Percentiles rank a stretch among this genome's conserved stretches.
Evolutionary conservation across 2,113 vertebrate species (phyloP).

Genomic region (Theristicus caerulescens): DNA sequence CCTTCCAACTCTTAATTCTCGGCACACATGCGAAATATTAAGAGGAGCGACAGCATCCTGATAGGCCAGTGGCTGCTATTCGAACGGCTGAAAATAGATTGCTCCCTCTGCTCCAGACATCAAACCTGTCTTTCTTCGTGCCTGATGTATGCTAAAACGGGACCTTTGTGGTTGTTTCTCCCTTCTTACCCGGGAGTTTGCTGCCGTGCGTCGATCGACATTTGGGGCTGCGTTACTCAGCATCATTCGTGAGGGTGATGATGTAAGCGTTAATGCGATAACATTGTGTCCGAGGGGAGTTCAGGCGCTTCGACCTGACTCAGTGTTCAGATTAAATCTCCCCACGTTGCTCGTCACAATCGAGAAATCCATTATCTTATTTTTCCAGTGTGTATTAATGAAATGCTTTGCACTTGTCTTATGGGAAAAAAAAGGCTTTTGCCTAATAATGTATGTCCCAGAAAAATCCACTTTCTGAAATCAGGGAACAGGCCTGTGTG

Average conservation of each 20-base stretch:
- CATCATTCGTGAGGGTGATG: not conserved
- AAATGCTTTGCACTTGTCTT: constrained; percentile 26
- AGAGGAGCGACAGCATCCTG: not conserved
- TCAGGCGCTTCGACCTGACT: constrained; percentile 37
- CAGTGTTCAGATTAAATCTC: constrained; percentile 15
- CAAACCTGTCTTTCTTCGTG: not conserved
- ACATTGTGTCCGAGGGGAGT: constrained; percentile 58
- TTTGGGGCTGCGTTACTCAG: constrained; percentile 45
- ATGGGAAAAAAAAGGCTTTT: not conserved
- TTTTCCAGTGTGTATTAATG: constrained; percentile 48
- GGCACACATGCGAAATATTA: not conserved
- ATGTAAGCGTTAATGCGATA: constrained; percentile 47
- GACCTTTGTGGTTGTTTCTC: not conserved
- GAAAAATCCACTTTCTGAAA: constrained; percentile 1
- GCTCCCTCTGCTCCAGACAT: not conserved
- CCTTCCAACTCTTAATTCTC: not conserved
- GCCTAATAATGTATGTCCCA: not conserved
- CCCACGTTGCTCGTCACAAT: constrained; percentile 9
- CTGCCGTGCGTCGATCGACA: not conserved
- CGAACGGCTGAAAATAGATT: constrained; percentile 1
- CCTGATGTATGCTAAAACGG: not conserved
- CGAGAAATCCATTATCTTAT: constrained; percentile 50
- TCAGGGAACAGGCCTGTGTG: not conserved
- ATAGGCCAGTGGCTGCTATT: not conserved
- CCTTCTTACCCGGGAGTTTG: not conserved